Evolutionary conservation across 2,113 vertebrate species (phyloP), one percentile per base, ranked within the genome.

Genomic region (Ramphastos sulfuratus): DNA sequence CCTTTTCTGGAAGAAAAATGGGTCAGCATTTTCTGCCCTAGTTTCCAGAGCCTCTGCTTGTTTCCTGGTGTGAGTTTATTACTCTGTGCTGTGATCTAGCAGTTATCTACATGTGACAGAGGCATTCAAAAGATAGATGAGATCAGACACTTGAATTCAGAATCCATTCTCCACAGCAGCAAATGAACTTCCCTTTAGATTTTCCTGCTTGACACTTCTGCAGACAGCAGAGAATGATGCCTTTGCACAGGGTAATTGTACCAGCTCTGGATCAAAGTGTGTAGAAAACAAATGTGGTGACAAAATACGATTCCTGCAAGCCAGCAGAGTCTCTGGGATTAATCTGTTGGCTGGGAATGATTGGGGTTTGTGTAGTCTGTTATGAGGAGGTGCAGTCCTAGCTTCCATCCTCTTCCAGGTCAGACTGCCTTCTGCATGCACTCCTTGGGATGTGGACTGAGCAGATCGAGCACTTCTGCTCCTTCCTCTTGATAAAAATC

Each of bases 11-110:
- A 87, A 82, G 82, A 69, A 96, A 96, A 94, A 60, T 86, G 76
- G 94, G 93, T 94, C 95, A 94, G 76, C 8, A 0, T 88, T 95
- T 92, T 94, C 80, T 92, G 91, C 87, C 85, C 94, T 82, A 77
- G 50, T 94, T 95, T 71, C 82, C 35, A 69, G 61, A 83, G 85
- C 73, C 35, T 66, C 73, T 91, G 31, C 76, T 37, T 92, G 63
- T 89, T 85, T 90, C 37, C 89, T 89, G 23, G 60, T 74, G 58
- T 44, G 24, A 21, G 69, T 89, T 89, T 60, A 15, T 19, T 70
- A 33, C 75, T 82, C 64, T 21, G 56, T 56, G 82, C 84, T 83
- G 64, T 81, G 64, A 37, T 70, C 56, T 58, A 61, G 18, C 74
- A 63, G 37, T 30, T 27, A 19, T 60, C 35, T 87, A 1, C 35